Base-by-base conservation (phyloP, 2,113 vertebrate genomes). In the Pavo muticus region DNA sequence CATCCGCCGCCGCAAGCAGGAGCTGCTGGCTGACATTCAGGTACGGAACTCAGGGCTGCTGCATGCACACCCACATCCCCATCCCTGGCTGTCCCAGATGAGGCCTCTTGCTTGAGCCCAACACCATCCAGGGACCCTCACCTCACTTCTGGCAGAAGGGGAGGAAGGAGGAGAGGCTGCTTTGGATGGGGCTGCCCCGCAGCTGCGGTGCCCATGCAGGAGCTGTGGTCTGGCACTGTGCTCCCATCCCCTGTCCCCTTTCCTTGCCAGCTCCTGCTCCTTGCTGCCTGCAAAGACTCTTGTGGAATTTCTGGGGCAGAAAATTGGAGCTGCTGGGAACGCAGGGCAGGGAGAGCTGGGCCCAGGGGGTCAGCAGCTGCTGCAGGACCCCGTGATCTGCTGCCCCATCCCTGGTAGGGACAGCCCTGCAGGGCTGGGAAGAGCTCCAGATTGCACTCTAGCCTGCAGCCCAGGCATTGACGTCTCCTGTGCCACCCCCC, bases 21-120 rank as follows among this genome's bases (percentile, higher is more conserved):
- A 99, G 97, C 98, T 99, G 97, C 98, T 99, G 96, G 99, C 99
- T 11, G 99, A 99, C 97, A 99, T 99, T 97, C 99, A 99, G 99
- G 99, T 99, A 97, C 18, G 85, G 32, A 35, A 32, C 67, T 25
- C 25, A 8, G 79, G 73, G 40, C 20, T 47, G 10, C 27, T 0
- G 4, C 23, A 65, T 2, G 50, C 17, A 19, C 1, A 5, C 35
- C 40, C 37, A 17, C 54, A 57, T 57, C 54, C 54, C 54, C 54
- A 57, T 32, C 17, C 27, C 27, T 54, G 52, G 27, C 27, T 54
- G 52, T 30, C 52, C 14, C 15, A 54, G 27, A 10, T 29, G 52
- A 54, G 52, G 27, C 52, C 52, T 54, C 52, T 54, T 29, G 52
- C 52, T 50, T 50, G 48, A 25, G 13, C 48, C 48, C 48, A 50